These are phyloP conservation scores for Candoia aspera DNA, from an alignment of 2,113 vertebrate genomes.

Conservation along the genomic window DNA sequence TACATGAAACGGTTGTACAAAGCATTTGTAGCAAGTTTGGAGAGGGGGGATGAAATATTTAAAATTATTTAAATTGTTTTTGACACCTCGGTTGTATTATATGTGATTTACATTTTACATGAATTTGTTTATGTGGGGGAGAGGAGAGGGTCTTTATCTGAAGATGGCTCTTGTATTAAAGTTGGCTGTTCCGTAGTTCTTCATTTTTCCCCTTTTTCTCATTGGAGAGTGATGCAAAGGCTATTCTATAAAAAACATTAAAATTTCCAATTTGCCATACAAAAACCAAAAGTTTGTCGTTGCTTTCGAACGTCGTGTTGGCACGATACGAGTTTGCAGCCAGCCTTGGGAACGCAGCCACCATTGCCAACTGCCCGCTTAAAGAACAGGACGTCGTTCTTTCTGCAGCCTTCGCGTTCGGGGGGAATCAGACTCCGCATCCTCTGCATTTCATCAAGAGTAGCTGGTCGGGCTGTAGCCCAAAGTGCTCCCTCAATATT, in stretches of 20 bases:
- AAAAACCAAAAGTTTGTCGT: constrained; percentile 66
- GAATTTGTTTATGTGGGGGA: constrained; percentile 68
- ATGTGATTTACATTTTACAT: constrained; percentile 86
- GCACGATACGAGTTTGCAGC: background rate
- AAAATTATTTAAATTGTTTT: constrained; percentile 95
- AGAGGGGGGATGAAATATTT: constrained; percentile 89
- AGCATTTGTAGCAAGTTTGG: constrained; percentile 87
- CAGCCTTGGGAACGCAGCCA: background rate
- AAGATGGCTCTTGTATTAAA: constrained; percentile 83
- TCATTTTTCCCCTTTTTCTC: constrained; percentile 43
- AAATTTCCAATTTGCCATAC: constrained; percentile 82
- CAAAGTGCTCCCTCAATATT: too few species aligned
- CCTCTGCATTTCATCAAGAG: background rate
- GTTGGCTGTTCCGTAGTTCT: constrained; percentile 73
- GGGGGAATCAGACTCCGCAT: background rate
- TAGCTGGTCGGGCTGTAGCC: background rate
- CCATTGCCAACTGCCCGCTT: background rate
- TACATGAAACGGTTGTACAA: constrained; percentile 83
- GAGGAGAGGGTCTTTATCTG: constrained; percentile 78
- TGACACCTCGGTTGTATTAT: constrained; percentile 81
- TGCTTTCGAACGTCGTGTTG: constrained; percentile 64
- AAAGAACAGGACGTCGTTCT: too few species aligned
- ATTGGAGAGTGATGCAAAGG: constrained; percentile 82
- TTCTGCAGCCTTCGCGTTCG: background rate
- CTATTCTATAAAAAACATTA: constrained; percentile 90